phyloP scores from a whole-genome alignment of 2,888 invertebrate species.

The Resseliella maxima region DNA sequence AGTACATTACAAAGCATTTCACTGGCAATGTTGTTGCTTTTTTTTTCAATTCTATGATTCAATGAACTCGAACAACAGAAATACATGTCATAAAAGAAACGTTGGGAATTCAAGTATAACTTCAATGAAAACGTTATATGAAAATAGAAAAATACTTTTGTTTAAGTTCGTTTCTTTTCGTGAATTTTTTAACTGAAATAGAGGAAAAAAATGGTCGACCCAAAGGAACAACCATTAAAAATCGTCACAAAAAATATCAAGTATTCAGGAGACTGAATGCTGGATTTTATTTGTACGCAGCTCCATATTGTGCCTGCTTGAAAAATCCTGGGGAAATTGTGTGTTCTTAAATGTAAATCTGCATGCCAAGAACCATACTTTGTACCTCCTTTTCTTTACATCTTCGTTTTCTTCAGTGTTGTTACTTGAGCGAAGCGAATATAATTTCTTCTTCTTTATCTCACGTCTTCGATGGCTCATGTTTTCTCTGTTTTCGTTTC shows the following conservation, averaged over 20 bases:
- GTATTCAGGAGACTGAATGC: neutral
- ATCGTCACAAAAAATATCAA: neutral
- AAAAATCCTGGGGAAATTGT: neutral
- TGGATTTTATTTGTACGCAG: neutral
- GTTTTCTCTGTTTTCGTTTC: slow-evolving; percentile 5
- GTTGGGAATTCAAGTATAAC: no score
- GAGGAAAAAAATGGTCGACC: neutral
- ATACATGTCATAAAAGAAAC: no score
- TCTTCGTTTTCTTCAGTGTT: slow-evolving; percentile 53
- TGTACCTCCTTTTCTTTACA: slow-evolving; percentile 29
- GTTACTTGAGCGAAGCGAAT: neutral
- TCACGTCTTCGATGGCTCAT: neutral
- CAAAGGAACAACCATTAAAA: neutral
- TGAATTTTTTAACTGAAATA: no score
- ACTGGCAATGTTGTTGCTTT: no score
- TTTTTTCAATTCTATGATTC: no score
- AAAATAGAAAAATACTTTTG: no score
- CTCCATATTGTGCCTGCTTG: neutral
- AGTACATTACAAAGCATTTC: neutral
- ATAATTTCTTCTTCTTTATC: slow-evolving; percentile 50
- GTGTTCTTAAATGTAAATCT: neutral
- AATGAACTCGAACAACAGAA: no score
- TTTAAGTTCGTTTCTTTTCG: no score
- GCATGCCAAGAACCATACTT: neutral
- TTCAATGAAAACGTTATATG: no score